Conservation (phyloP, 2,797 vertebrate genomes). For the Coluber constrictor region DNA sequence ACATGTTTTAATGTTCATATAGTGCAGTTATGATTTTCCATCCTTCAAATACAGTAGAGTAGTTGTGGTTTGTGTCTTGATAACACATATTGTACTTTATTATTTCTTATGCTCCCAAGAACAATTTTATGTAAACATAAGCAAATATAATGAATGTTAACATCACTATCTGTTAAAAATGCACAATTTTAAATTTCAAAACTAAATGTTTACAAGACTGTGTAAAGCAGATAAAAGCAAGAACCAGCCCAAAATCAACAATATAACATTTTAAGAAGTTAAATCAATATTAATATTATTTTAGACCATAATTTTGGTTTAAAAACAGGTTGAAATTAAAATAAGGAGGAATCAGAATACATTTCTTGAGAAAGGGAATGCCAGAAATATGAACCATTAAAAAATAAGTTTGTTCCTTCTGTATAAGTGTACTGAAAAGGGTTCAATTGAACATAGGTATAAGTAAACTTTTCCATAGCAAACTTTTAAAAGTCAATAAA, state of each 20-base stretch:
- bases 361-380: neutral
- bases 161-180: no score
- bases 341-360: neutral
- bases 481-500: neutral
- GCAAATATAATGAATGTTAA: no score
- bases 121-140: no score
- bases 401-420: neutral
- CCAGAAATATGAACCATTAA: neutral
- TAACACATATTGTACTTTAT: no score
- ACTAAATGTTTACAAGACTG: no score
- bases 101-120: no score
- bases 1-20: neutral
- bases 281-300: neutral
- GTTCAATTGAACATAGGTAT: neutral
- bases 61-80: no score
- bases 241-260: neutral
- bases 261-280: neutral
- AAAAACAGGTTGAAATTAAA: neutral
- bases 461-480: neutral
- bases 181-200: no score
- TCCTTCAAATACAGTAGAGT: no score
- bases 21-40: neutral
- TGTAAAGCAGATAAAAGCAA: no score
- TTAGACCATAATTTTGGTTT: neutral
- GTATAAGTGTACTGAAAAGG: neutral